Evolutionary conservation across 2,888 invertebrate genomes (phyloP).

Genomic region (Drosophila phalerata): DNA sequence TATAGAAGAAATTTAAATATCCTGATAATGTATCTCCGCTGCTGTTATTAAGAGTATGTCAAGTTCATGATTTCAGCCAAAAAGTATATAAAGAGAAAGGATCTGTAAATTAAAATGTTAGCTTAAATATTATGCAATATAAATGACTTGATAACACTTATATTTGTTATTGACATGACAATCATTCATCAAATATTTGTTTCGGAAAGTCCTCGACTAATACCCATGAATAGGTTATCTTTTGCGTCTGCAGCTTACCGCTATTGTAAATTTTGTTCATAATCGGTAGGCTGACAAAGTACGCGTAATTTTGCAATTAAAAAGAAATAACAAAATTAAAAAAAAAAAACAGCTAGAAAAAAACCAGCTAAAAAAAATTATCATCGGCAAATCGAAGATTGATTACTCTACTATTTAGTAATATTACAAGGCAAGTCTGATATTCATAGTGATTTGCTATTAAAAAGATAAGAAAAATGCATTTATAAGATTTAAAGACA

Average conservation of each 20-base stretch:
- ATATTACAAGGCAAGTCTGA: background rate
- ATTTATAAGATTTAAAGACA: background rate
- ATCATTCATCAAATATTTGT: slow-evolving; percentile 16
- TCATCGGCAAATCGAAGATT: background rate
- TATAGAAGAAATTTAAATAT: background rate
- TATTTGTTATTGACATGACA: background rate
- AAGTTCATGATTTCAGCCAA: background rate
- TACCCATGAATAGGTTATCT: slow-evolving; percentile 28
- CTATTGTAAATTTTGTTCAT: slow-evolving; percentile 21
- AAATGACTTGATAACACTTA: background rate
- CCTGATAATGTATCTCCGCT: background rate
- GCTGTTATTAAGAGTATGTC: background rate
- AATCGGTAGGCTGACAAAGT: slow-evolving; percentile 6
- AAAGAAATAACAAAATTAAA: background rate
- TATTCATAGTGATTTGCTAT: background rate
- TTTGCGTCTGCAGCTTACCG: background rate
- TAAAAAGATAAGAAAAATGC: background rate
- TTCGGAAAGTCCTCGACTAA: background rate
- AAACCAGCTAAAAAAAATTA: background rate
- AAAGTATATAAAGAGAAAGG: too few relatives aligned
- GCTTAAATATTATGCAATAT: background rate
- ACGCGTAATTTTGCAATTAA: slow-evolving; percentile 10
- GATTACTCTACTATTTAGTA: slow-evolving; percentile 5
- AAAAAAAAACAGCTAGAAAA: background rate
- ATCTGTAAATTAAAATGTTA: background rate